Evolutionary conservation across 2,113 vertebrate genomes (phyloP).

Genomic region (Heterotilapia buettikoferi): DNA sequence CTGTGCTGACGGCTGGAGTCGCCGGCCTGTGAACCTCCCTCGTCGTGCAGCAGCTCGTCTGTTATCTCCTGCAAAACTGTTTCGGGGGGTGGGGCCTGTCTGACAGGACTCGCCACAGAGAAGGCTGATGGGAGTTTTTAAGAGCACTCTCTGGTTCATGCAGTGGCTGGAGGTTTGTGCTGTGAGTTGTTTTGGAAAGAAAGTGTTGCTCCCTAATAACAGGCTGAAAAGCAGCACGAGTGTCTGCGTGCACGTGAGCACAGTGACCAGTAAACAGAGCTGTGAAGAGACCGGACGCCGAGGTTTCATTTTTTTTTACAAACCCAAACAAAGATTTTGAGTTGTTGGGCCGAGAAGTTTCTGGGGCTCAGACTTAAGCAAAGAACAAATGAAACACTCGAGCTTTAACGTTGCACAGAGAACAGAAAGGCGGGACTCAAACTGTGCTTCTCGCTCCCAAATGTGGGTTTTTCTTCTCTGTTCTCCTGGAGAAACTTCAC

Average conservation of each 20-base stretch:
- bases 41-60: neutral
- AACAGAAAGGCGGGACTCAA: neutral
- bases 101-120: neutral
- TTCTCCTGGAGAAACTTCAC: neutral
- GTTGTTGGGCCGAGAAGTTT: neutral
- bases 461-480: neutral
- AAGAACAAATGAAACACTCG: neutral
- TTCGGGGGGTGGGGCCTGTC: neutral
- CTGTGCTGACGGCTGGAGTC: neutral
- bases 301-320: neutral
- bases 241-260: neutral
- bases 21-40: neutral
- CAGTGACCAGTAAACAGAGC: neutral
- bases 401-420: neutral
- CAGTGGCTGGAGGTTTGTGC: neutral
- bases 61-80: neutral
- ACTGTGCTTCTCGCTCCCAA: neutral
- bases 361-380: neutral
- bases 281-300: neutral
- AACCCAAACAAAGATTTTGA: neutral
- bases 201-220: neutral
- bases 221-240: neutral
- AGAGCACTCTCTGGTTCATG: neutral
- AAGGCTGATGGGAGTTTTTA: neutral
- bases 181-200: neutral